Evolutionary conservation across 2,113 vertebrate species (phyloP).

Genomic region (Spheniscus mendiculus): DNA sequence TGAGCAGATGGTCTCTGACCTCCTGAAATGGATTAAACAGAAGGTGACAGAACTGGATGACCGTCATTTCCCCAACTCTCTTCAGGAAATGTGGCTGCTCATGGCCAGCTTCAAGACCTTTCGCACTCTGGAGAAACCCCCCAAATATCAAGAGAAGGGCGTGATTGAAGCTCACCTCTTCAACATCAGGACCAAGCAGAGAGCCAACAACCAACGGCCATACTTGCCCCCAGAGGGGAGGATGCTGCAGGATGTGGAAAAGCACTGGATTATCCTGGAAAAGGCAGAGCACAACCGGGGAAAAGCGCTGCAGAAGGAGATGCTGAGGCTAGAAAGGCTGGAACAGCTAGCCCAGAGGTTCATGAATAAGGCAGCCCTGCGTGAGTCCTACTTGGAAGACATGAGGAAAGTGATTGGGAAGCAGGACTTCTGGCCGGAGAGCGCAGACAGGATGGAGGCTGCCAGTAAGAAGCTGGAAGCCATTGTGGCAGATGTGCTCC

Average conservation of each 20-base stretch:
- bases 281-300: conserved; percentile 76
- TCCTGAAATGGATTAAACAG: conserved; percentile 85
- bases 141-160: conserved; percentile 86
- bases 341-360: conserved; percentile 87
- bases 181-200: conserved; percentile 81
- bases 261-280: conserved; percentile 81
- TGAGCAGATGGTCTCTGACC: conserved; percentile 80
- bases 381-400: conserved; percentile 84
- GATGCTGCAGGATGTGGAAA: conserved; percentile 80
- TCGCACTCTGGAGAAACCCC: conserved; percentile 87
- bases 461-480: conserved; percentile 82
- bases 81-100: conserved; percentile 81
- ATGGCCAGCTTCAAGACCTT: conserved; percentile 85
- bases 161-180: conserved; percentile 87
- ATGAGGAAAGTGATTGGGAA: conserved; percentile 76
- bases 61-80: conserved; percentile 82
- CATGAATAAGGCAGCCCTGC: conserved; percentile 82
- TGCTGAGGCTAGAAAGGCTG: conserved; percentile 83
- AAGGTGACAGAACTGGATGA: conserved; percentile 83
- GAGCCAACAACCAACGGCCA: conserved; percentile 82
- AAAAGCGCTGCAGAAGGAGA: conserved; percentile 76
- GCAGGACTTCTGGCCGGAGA: conserved; percentile 70
- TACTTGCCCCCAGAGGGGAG: conserved; percentile 82
- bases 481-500: conserved; percentile 81
- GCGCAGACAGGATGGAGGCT: conserved; percentile 72